phyloP scores from a whole-genome alignment of 1,140 invertebrate species.

The Lepeophtheirus salmonis region DNA sequence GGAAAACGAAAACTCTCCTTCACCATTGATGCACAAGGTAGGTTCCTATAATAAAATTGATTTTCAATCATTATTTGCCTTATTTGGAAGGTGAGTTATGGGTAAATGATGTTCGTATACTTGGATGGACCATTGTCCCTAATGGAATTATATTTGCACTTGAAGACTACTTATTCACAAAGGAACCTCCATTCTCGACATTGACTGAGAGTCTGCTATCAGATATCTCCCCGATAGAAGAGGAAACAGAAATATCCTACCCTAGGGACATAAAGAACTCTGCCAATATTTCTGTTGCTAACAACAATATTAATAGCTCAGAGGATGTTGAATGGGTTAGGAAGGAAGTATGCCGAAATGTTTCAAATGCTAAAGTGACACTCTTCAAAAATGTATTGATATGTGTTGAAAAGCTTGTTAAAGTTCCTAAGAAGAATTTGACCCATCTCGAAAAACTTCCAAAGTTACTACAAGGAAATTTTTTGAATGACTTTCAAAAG shows the following conservation, averaged over 20 bases:
- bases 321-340: not conserved
- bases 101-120: constrained; percentile 2
- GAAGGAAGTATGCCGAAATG: not conserved
- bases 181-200: not conserved
- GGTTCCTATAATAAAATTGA: not conserved
- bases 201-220: too few relatives aligned
- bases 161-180: constrained; percentile 3
- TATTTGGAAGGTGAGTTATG: constrained; percentile 1
- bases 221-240: not conserved
- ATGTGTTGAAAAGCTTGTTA: not conserved
- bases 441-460: not conserved
- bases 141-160: not conserved
- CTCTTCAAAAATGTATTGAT: not conserved
- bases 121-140: constrained; percentile 3
- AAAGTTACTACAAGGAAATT: not conserved
- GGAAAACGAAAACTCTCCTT: not conserved
- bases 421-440: not conserved
- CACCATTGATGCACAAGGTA: not conserved
- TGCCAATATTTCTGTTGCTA: too few relatives aligned
- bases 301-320: too few relatives aligned
- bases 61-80: not conserved
- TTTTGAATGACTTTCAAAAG: not conserved
- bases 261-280: too few relatives aligned
- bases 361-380: not conserved
- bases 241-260: not conserved